Evolutionary conservation across 2,888 invertebrate species (phyloP).

Genomic region (Yponomeuta cagnagella): DNA sequence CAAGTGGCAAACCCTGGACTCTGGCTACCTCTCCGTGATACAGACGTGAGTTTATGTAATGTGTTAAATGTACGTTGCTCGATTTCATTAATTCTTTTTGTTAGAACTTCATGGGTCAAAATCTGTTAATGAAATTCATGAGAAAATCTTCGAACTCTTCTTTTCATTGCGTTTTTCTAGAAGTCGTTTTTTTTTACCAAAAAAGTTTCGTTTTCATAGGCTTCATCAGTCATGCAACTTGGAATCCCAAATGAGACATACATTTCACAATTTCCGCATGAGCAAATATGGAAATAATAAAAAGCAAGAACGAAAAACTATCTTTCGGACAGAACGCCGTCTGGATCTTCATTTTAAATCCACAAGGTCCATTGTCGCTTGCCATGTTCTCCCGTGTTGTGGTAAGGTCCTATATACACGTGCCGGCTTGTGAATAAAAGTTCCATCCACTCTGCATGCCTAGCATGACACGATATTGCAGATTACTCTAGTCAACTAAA

Average conservation of each 20-base stretch:
- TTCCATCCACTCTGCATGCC: background rate
- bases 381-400: background rate
- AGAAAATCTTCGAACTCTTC: too few relatives aligned
- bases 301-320: background rate
- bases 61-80: too few relatives aligned
- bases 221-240: background rate
- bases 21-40: too few relatives aligned
- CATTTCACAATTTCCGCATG: background rate
- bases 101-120: too few relatives aligned
- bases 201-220: background rate
- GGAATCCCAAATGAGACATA: background rate
- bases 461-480: too few relatives aligned
- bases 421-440: background rate
- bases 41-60: too few relatives aligned
- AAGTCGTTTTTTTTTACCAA: background rate
- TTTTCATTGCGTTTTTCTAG: background rate
- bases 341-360: background rate
- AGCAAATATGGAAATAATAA: background rate
- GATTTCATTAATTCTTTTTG: too few relatives aligned
- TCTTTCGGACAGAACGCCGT: background rate
- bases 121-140: too few relatives aligned
- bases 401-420: background rate
- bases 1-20: too few relatives aligned
- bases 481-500: too few relatives aligned
- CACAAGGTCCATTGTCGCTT: background rate